Conservation (phyloP, 2,113 vertebrate genomes). For the Prolemur simus region DNA sequence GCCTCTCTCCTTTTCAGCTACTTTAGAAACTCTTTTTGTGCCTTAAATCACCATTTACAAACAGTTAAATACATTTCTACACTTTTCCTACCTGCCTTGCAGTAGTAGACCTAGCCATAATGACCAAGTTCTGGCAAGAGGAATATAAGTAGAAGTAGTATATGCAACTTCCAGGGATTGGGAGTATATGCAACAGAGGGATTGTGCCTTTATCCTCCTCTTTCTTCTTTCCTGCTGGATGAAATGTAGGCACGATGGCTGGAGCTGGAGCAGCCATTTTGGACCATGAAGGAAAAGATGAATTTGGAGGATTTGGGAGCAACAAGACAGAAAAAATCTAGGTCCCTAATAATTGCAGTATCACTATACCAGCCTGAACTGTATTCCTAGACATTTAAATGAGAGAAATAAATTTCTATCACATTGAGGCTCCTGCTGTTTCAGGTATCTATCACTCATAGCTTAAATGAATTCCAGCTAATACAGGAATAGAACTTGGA, state of each 20-base stretch:
- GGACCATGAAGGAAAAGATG: neutral
- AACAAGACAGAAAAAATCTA: neutral
- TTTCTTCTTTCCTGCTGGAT: neutral
- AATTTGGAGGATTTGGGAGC: neutral
- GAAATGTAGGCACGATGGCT: neutral
- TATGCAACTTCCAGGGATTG: neutral
- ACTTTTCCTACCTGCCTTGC: neutral
- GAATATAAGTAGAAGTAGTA: neutral
- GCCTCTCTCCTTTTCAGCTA: neutral
- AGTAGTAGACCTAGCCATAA: neutral
- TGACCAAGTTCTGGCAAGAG: neutral
- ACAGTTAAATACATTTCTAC: neutral
- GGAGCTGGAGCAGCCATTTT: neutral
- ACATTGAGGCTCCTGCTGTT: neutral
- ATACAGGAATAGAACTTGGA: neutral
- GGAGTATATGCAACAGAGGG: neutral
- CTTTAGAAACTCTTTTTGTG: neutral
- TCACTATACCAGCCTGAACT: neutral
- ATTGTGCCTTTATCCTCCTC: neutral
- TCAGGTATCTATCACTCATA: neutral
- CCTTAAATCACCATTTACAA: constrained; percentile 3
- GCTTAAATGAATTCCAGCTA: neutral
- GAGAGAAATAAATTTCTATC: neutral
- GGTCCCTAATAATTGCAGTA: neutral
- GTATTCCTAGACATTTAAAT: neutral